A percentile compares a stretch with the other conserved stretches of the same genome.
Conservation (phyloP, 2,113 vertebrate species). For the Ictalurus furcatus region DNA sequence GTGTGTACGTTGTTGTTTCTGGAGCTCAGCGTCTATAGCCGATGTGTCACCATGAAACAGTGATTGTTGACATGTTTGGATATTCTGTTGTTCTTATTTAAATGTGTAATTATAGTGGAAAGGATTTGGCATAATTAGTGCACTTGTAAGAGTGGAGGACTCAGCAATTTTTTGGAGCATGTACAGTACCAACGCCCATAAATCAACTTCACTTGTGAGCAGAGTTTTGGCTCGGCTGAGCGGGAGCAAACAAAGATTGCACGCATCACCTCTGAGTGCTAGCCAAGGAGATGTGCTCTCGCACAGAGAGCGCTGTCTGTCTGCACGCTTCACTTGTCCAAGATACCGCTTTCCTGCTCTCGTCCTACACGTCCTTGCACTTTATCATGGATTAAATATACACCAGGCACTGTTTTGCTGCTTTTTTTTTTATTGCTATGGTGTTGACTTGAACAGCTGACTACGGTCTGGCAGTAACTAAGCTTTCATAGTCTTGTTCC, state of each 20-base stretch:
- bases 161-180: not conserved
- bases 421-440: not conserved
- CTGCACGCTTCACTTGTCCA: not conserved
- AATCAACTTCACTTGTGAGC: not conserved
- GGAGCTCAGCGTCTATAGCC: not conserved
- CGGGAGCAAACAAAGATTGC: not conserved
- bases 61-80: not conserved
- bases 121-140: not conserved
- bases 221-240: not conserved
- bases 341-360: not conserved
- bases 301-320: not conserved
- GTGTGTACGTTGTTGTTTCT: not conserved
- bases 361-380: not conserved
- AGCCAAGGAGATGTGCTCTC: not conserved
- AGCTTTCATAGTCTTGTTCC: not conserved
- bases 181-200: not conserved
- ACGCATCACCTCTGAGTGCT: constrained; percentile 1
- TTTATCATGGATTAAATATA: not conserved
- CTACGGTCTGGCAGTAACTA: not conserved
- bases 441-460: not conserved
- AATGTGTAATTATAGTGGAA: not conserved
- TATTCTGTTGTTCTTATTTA: not conserved
- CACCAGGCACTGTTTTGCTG: not conserved
- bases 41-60: not conserved
- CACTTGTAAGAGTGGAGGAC: not conserved